Conservation (phyloP, 2,113 vertebrate species). For the Balaeniceps rex region DNA sequence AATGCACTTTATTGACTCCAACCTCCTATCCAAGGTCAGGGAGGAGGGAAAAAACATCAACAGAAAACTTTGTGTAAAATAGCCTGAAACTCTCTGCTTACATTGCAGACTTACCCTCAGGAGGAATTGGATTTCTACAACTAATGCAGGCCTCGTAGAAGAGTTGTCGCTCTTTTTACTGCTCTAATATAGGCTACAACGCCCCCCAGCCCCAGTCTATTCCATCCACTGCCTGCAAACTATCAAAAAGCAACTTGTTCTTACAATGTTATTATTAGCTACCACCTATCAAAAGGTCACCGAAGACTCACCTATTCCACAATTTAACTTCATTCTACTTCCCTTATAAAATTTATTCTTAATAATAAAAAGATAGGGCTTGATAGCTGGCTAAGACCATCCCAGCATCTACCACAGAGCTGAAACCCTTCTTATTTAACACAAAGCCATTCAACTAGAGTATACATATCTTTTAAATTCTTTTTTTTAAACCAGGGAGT, state of each 20-base stretch:
- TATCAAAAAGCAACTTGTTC: neutral
- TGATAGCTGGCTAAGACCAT: neutral
- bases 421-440: neutral
- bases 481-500: too few species aligned
- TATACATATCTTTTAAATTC: neutral
- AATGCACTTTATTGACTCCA: conserved; percentile 38
- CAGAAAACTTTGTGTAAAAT: neutral
- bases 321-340: neutral
- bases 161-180: neutral
- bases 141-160: neutral
- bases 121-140: neutral
- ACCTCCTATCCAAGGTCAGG: neutral
- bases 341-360: neutral
- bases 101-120: neutral
- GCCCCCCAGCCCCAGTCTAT: neutral
- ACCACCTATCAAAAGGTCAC: neutral
- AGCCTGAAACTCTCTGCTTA: neutral
- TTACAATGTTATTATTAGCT: neutral
- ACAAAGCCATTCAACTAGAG: neutral
- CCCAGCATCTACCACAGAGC: neutral
- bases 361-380: neutral
- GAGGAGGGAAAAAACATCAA: neutral
- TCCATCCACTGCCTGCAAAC: neutral
- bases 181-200: neutral
- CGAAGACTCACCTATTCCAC: neutral